Base-by-base conservation (phyloP, 1,140 invertebrate species). In the Dinothrombium tinctorium region DNA sequence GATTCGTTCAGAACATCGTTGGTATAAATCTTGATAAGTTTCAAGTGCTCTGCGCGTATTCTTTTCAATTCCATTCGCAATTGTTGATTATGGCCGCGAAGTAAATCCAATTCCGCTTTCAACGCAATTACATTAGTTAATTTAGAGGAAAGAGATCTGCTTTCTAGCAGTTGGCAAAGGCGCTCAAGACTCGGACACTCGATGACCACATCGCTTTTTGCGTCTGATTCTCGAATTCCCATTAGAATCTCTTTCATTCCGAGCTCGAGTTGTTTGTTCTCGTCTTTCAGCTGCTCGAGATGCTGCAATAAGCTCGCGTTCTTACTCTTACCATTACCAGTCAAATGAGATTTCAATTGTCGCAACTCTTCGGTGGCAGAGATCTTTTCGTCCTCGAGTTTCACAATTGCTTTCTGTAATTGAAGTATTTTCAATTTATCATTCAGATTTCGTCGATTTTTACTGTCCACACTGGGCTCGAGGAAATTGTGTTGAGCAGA, bases 241-340 rank as follows among this genome's bases (percentile, higher is more conserved):
- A 42, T 21, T 14, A 48, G 24, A 26, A 48, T 48, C 32, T 48
- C 46, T 29, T 48, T 48, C 46, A 48, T 48, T 31, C 38, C 46
- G n/a, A 48, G 14, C 33, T 48, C 33, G 19, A 48, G 40, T 28
- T 42, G 32, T 8, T 33, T 8, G 33, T 48, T 48, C 40, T 48
- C 46, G 21, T 41, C 31, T 40, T 48, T 29, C 4, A 47, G n/a
- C 5, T 22, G 5, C 24, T 37, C 26, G 2, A 48, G 15, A 32
- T 40, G 42, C 0, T 17, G 4, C 26, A 38, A 11, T 14, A 47
- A 32, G 12, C 28, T 35, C 11, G 41, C 29, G n/a, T 33, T 17
- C 17, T 46, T 22, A 17, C 38, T 14, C 6, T 35, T n/a, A 11
- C 11, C n/a, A 7, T 6, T 31, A 40, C 14, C 38, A 31, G 11